Evolutionary conservation across 1,140 invertebrate genomes (phyloP).

Genomic region (Tenebrio molitor): DNA sequence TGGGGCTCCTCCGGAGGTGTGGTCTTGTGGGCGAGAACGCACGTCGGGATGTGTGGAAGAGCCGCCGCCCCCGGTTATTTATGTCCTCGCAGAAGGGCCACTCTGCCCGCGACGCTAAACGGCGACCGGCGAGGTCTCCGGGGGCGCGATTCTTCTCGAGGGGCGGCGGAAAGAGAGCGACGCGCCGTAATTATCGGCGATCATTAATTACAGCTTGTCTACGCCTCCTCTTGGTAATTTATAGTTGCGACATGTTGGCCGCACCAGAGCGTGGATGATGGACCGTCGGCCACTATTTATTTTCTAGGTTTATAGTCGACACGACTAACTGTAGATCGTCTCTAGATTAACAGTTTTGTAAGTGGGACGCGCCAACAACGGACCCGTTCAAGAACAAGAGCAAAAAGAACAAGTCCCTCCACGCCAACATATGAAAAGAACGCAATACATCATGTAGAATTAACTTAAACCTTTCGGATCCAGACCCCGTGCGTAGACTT

Average conservation of each 20-base stretch:
- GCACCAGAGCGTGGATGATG: slow-evolving; percentile 33
- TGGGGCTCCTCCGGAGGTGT: background rate
- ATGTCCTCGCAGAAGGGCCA: background rate
- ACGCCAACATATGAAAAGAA: slow-evolving; percentile 11
- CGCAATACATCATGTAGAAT: slow-evolving; percentile 10
- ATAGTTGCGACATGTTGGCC: slow-evolving; percentile 36
- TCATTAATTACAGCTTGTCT: slow-evolving; percentile 35
- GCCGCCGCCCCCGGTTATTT: background rate
- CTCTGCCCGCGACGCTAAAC: background rate
- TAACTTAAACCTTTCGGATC: slow-evolving; percentile 3
- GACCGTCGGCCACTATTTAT: slow-evolving; percentile 27
- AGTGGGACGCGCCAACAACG: slow-evolving; percentile 13
- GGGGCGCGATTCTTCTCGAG: slow-evolving; percentile 4
- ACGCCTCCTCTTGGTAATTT: slow-evolving; percentile 33
- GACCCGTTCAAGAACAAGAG: background rate
- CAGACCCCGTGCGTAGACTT: background rate
- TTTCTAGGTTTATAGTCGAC: slow-evolving; percentile 34
- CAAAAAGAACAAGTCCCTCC: background rate
- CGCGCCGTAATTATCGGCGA: slow-evolving; percentile 14
- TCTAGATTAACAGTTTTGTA: slow-evolving; percentile 31
- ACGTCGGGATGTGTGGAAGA: background rate
- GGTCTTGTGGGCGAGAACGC: slow-evolving; percentile 3
- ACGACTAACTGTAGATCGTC: slow-evolving; percentile 16
- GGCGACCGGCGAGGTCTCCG: background rate
- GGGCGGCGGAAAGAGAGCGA: background rate